A percentile compares a stretch with the other conserved stretches of the same genome.
Conservation (phyloP, 2,797 vertebrate genomes). For the Pelochelys cantorii region DNA sequence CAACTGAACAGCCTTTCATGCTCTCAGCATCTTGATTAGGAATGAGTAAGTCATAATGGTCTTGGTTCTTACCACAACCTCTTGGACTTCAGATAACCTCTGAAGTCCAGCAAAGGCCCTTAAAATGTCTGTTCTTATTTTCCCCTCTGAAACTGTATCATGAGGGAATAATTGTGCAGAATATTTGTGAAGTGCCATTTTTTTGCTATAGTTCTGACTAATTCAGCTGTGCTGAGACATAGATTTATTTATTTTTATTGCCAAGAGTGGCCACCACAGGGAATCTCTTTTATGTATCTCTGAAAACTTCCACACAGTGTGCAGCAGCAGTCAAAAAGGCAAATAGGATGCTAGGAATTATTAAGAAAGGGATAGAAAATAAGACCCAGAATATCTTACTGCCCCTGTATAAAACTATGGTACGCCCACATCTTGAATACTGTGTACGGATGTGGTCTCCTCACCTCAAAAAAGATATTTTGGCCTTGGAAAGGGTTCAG, state of each 20-base stretch:
- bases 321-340: no score
- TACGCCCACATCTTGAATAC: no score
- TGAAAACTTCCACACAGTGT: no score
- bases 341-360: no score
- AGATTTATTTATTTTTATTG: background rate
- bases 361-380: no score
- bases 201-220: background rate
- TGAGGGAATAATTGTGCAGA: background rate
- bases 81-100: conserved; percentile 46
- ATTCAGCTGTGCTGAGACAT: background rate
- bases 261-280: background rate
- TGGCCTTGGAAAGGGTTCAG: no score
- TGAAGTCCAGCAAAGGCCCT: conserved; percentile 50
- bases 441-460: no score
- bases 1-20: conserved; percentile 8
- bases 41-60: conserved; percentile 49
- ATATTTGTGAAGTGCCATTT: conserved; percentile 2
- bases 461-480: no score
- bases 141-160: background rate
- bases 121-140: conserved; percentile 46
- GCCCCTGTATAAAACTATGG: no score
- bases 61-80: conserved; percentile 47
- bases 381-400: no score
- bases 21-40: conserved; percentile 65
- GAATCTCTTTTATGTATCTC: background rate